A percentile compares a stretch with the other conserved stretches of the same genome.
Conservation (phyloP, 2,888 invertebrate genomes). For the Ophion costatus region DNA sequence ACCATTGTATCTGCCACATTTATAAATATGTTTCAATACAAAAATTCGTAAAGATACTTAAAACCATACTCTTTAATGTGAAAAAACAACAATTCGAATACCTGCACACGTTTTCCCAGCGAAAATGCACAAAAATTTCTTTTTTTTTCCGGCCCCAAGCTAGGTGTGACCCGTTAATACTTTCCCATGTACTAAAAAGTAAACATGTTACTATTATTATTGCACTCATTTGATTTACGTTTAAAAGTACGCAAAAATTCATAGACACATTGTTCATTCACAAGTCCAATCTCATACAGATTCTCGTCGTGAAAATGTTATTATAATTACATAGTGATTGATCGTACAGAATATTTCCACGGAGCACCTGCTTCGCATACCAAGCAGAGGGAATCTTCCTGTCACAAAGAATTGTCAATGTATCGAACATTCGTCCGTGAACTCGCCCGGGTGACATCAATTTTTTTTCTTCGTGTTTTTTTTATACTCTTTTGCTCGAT, state of each 20-base stretch:
- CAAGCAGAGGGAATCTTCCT: conserved; percentile 33
- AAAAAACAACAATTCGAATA: no score
- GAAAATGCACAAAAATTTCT: no score
- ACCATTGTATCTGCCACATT: no score
- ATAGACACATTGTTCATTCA: conserved; percentile 12
- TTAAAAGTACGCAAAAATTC: background rate
- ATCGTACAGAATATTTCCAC: conserved; percentile 30
- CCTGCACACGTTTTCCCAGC: no score
- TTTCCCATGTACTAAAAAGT: background rate
- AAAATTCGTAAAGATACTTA: no score
- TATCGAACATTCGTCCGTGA: conserved; percentile 56
- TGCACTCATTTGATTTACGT: background rate
- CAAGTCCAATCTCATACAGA: conserved; percentile 9
- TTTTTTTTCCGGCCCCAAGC: no score
- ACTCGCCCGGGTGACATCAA: conserved; percentile 59
- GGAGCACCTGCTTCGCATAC: conserved; percentile 57
- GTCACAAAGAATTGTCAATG: conserved; percentile 52
- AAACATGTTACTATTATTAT: background rate
- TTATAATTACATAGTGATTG: conserved; percentile 57
- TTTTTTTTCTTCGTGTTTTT: conserved; percentile 50
- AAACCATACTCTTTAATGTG: no score
- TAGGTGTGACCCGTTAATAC: no score
- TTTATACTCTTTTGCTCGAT: conserved; percentile 62
- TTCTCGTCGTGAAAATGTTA: conserved; percentile 30
- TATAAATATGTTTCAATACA: no score